A percentile compares a stretch with the other conserved stretches of the same genome.
phyloP scores from a whole-genome alignment of 2,113 vertebrate genomes.

The Mustela lutreola region DNA sequence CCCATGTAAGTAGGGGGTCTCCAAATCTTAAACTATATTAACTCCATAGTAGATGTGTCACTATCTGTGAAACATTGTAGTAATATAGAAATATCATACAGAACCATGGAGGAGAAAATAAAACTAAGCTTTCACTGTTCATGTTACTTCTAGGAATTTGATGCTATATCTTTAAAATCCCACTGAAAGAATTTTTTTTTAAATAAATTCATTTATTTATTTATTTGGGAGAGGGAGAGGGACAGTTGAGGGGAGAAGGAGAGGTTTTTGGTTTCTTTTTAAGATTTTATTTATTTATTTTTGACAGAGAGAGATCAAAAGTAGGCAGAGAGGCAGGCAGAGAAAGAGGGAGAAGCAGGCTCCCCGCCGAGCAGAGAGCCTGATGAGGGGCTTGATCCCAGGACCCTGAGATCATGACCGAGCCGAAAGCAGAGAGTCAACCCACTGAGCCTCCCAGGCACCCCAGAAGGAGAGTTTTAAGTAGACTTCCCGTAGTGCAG shows the following conservation, averaged over 20 bases:
- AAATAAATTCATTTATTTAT: not conserved
- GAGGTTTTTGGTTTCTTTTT: not conserved
- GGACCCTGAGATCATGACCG: too few species aligned
- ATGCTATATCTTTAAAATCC: not conserved
- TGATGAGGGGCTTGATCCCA: fast-evolving
- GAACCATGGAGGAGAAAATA: not conserved
- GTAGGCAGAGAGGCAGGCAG: too few species aligned
- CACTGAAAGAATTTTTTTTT: not conserved
- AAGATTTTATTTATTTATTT: too few species aligned
- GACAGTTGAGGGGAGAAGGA: not conserved
- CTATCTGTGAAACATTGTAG: not conserved
- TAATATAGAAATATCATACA: not conserved
- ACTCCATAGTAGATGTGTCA: not conserved
- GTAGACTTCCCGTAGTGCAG: not conserved
- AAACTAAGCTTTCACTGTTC: not conserved
- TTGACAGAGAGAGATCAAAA: too few species aligned
- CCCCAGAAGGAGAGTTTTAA: not conserved
- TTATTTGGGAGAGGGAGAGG: not conserved
- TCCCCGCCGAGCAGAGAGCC: too few species aligned
- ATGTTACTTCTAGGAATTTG: not conserved
- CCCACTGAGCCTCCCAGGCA: too few species aligned
- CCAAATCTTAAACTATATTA: not conserved
- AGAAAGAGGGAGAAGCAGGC: too few species aligned
- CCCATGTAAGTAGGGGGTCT: not conserved
- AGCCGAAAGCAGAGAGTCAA: too few species aligned